Conservation (phyloP, 2,888 invertebrate species). For the Euplagia quadripunctaria region DNA sequence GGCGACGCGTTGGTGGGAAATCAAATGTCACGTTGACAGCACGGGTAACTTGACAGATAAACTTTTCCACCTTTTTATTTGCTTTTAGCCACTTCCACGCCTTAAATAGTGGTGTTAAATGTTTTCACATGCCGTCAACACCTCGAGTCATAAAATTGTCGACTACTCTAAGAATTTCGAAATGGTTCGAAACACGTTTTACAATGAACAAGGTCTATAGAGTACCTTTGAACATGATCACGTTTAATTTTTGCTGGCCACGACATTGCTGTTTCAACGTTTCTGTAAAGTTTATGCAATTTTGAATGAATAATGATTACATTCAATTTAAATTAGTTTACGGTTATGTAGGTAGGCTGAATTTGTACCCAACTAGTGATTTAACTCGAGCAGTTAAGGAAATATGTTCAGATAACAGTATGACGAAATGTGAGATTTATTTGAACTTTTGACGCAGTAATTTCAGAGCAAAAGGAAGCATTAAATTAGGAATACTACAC, state of each 20-base stretch:
- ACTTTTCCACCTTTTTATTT: constrained; percentile 44
- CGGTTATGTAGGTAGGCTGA: constrained; percentile 39
- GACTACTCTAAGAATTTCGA: constrained; percentile 37
- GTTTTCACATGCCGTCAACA: constrained; percentile 54
- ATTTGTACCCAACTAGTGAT: constrained; percentile 38
- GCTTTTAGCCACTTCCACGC: constrained; percentile 55
- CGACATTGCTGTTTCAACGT: constrained; percentile 51
- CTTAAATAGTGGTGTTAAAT: constrained; percentile 53
- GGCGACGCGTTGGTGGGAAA: constrained; percentile 56
- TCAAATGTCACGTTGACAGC: constrained; percentile 65
- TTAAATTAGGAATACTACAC: background rate
- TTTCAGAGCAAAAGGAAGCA: constrained; percentile 24
- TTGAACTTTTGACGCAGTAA: constrained; percentile 6
- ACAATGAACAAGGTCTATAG: constrained; percentile 38
- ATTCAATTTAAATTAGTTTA: constrained; percentile 52
- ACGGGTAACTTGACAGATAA: constrained; percentile 55
- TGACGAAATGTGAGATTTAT: constrained; percentile 45
- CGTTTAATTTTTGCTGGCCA: constrained; percentile 60
- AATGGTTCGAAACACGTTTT: constrained; percentile 44
- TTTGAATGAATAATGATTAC: constrained; percentile 51
- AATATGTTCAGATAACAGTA: constrained; percentile 47
- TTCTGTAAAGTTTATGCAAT: constrained; percentile 45
- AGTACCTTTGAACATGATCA: constrained; percentile 41
- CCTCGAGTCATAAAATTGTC: constrained; percentile 44
- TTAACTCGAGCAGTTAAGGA: constrained; percentile 43